Evolutionary conservation across 2,113 vertebrate species (phyloP), one percentile per base, ranked within the genome.

Genomic region (Morone saxatilis): DNA sequence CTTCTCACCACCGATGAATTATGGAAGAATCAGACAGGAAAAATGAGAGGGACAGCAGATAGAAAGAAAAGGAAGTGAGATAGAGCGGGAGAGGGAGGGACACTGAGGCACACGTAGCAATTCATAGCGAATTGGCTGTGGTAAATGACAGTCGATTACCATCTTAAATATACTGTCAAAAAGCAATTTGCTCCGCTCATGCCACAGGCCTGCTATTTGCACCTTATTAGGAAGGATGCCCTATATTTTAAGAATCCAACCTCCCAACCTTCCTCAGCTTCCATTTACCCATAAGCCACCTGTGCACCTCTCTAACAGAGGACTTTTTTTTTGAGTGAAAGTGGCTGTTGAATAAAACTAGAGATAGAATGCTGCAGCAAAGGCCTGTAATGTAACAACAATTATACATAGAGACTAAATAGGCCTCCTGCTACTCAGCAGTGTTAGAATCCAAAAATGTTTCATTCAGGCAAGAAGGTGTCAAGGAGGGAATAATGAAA

Each of bases 131-230:
- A 94, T 80, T 88, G 91, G 89, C 80, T 88, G 78, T 76, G 71
- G 86, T 93, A 94, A 94, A 94, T 94, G 92, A 93, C 91, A 93
- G 86, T 84, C 86, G 82, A 93, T 95, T 94, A 94, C 91, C 91
- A 92, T 93, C 94, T 93, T 94, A 94, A 94, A 94, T 89, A 93
- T 88, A 91, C 87, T 93, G 92, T 94, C 94, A 94, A 81, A 94
- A 92, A 93, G 87, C 90, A 90, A 94, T 94, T 93, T 91, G 85
- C 76, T 70, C 59, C 41, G 22, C 72, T 81, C 83, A 86, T 83
- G 81, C 90, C 87, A 92, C 62, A 51, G 83, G 88, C 83, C 87
- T 86, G 83, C 89, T 89, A 93, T 93, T 89, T 90, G 81, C 89
- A 90, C 83, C 84, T 91, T 88, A 92, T 94, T 91, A 92, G 74